These are phyloP conservation scores for Agonum fuliginosum DNA, from an alignment of 2,888 invertebrate genomes.

Conservation along the genomic window DNA sequence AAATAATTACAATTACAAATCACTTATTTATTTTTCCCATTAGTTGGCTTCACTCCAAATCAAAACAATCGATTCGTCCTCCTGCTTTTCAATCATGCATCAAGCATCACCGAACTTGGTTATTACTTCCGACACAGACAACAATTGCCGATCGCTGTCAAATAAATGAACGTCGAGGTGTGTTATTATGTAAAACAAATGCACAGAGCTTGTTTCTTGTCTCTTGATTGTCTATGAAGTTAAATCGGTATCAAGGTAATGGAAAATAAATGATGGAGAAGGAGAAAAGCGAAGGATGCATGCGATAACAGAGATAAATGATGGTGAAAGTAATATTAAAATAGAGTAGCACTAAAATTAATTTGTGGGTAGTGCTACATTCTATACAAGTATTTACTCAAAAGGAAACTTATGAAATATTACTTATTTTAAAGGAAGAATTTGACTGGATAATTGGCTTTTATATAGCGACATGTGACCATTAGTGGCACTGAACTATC, in stretches of 20 bases:
- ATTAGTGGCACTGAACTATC: no score
- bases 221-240: background rate
- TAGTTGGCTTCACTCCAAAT: conserved; percentile 24
- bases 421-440: no score
- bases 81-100: background rate
- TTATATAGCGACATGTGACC: no score
- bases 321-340: conserved; percentile 7
- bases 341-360: background rate
- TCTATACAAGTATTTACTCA: no score
- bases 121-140: conserved; percentile 31
- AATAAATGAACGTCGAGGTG: conserved; percentile 19
- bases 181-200: conserved; percentile 33
- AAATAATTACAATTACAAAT: conserved; percentile 20
- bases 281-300: background rate
- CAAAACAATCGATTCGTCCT: conserved; percentile 29
- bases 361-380: no score
- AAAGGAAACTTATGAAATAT: no score
- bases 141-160: conserved; percentile 14
- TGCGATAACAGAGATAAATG: conserved; percentile 13
- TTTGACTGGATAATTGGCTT: no score
- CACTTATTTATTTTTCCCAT: conserved; percentile 15
- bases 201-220: conserved; percentile 9
- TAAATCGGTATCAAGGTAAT: conserved; percentile 21
- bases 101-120: conserved; percentile 3
- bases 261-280: conserved; percentile 21